Percentiles rank a stretch among this genome's conserved stretches.
Evolutionary conservation across 2,797 vertebrate species (phyloP).

Genomic region (Tenualosa ilisha): DNA sequence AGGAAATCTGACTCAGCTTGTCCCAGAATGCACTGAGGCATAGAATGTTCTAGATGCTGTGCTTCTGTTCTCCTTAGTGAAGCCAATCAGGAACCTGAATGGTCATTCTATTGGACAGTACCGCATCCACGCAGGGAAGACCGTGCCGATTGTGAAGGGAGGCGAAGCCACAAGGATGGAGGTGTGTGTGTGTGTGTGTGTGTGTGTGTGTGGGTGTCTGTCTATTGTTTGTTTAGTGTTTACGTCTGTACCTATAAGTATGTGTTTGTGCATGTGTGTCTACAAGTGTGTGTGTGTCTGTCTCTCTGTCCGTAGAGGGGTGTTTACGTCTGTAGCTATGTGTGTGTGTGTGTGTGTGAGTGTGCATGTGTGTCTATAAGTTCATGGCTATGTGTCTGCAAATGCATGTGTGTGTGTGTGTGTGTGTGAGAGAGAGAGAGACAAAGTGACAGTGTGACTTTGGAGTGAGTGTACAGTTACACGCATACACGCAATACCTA

Average conservation of each 20-base stretch:
- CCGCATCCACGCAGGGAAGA: conserved; percentile 98
- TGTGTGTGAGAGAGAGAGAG: not conserved
- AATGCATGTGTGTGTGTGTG: not conserved
- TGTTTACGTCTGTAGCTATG: too few species aligned
- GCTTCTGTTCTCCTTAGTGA: conserved; percentile 74
- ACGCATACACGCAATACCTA: conserved; percentile 1
- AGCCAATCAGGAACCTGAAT: conserved; percentile 96
- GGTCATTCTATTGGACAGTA: conserved; percentile 98
- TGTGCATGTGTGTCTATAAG: not conserved
- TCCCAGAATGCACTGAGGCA: not conserved
- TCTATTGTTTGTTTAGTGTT: not conserved
- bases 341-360: too few species aligned
- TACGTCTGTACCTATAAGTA: not conserved
- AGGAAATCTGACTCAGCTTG: too few species aligned
- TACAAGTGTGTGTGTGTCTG: too few species aligned
- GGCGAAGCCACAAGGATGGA: conserved; percentile 87
- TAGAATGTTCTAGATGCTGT: not conserved
- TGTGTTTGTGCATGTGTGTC: too few species aligned
- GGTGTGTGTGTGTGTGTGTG: not conserved
- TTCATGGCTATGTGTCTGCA: not conserved
- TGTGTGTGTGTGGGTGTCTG: not conserved
- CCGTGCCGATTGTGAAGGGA: conserved; percentile 97
- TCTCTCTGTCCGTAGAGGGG: too few species aligned
- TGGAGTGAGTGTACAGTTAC: not conserved
- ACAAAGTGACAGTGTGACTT: not conserved